These are phyloP conservation scores for Heptranchias perlo DNA, from an alignment of 2,113 vertebrate species.

Conservation along the genomic window DNA sequence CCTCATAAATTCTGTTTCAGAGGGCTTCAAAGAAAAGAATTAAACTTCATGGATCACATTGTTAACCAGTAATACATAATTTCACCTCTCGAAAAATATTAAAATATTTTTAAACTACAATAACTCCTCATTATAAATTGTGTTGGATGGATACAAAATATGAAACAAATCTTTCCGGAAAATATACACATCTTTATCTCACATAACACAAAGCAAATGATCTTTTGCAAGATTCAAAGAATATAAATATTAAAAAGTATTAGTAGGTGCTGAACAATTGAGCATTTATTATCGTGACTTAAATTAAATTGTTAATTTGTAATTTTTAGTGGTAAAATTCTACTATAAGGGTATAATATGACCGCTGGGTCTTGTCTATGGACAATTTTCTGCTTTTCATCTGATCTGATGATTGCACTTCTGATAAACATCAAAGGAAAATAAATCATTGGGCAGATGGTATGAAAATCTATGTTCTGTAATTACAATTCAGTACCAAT, in stretches of 20 bases:
- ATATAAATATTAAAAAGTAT: not conserved
- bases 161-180: not conserved
- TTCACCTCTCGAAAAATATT: not conserved
- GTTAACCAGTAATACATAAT: not conserved
- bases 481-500: slow-evolving; percentile 16
- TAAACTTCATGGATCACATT: not conserved
- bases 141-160: not conserved
- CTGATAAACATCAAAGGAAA: slow-evolving; percentile 9
- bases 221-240: not conserved
- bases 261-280: not conserved
- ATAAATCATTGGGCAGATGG: slow-evolving; percentile 24
- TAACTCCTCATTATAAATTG: too few species aligned
- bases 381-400: slow-evolving; percentile 14
- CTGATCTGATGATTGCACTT: not conserved
- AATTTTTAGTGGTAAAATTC: not conserved
- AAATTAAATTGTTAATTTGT: not conserved
- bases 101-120: not conserved
- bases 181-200: not conserved
- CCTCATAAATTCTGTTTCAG: not conserved
- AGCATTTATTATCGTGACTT: not conserved
- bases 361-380: not conserved
- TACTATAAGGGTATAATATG: not conserved
- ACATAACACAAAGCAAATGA: not conserved
- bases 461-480: slow-evolving; percentile 10
- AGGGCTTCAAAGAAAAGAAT: not conserved